These are phyloP conservation scores for Abrostola triplasia DNA, from an alignment of 2,888 invertebrate genomes.

Conservation along the genomic window DNA sequence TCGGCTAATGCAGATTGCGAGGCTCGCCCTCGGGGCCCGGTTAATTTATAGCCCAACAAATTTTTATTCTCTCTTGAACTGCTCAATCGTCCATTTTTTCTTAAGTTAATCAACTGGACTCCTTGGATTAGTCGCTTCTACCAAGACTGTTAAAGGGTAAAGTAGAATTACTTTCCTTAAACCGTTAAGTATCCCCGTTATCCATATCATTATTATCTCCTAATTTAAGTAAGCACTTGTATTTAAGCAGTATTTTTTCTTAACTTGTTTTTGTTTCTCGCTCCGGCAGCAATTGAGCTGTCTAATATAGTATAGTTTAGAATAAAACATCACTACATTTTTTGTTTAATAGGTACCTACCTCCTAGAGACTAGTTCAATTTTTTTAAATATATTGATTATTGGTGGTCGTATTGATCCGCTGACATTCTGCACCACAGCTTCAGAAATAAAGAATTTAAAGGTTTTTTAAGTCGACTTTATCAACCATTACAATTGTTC, in stretches of 20 bases:
- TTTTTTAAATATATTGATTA: no score
- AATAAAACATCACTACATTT: no score
- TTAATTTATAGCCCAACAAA: conserved; percentile 87
- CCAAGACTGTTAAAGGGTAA: conserved; percentile 65
- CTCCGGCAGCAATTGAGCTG: not conserved
- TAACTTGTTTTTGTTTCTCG: not conserved
- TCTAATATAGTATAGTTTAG: not conserved
- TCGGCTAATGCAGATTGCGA: conserved; percentile 86
- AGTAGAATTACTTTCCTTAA: conserved; percentile 57
- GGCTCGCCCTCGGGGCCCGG: conserved; percentile 74
- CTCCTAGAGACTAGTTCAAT: no score
- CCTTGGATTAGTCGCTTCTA: conserved; percentile 60
- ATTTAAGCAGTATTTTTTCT: not conserved
- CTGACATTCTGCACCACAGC: no score
- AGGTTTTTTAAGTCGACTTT: no score
- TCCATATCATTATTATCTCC: conserved; percentile 42
- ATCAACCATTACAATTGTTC: no score
- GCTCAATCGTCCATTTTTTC: conserved; percentile 78
- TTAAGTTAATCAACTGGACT: conserved; percentile 56
- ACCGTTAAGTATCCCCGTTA: conserved; percentile 43
- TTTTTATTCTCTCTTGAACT: conserved; percentile 85
- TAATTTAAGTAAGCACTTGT: conserved; percentile 11
- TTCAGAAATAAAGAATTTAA: no score
- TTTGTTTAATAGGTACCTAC: no score
- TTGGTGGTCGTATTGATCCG: no score